Conservation (phyloP, 2,888 invertebrate species). For the Mythimna loreyi region DNA sequence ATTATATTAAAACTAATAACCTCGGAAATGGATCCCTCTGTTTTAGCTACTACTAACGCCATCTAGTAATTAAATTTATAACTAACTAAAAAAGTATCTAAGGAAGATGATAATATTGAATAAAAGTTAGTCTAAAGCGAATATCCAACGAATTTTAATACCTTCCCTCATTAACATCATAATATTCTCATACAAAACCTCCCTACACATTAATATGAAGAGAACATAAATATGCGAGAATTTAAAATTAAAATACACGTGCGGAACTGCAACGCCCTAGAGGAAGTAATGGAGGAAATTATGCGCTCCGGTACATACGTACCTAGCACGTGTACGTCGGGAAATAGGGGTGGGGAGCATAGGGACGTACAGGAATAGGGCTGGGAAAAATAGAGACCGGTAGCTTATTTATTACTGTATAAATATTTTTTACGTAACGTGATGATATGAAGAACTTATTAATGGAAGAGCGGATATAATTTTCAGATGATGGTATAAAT, state of each 20-base stretch:
- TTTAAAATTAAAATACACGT: constrained; percentile 47
- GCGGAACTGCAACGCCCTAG: constrained; percentile 22
- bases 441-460: constrained; percentile 11
- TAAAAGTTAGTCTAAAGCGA: no score
- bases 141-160: not conserved
- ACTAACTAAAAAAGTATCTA: no score
- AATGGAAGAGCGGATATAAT: not conserved
- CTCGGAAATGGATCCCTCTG: no score
- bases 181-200: constrained; percentile 14
- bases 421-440: not conserved
- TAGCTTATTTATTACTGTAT: not conserved
- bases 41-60: no score
- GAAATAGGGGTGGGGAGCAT: not conserved
- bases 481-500: no score
- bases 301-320: constrained; percentile 36
- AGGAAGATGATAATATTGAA: no score
- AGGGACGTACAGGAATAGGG: not conserved
- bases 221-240: constrained; percentile 34
- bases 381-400: not conserved
- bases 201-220: constrained; percentile 13
- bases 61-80: no score
- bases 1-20: no score
- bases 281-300: constrained; percentile 63
- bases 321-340: constrained; percentile 13
- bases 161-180: constrained; percentile 2